A percentile compares a stretch with the other conserved stretches of the same genome.
These are phyloP conservation scores for Miltochrista miniata DNA, from an alignment of 2,888 invertebrate genomes.

Conservation along the genomic window DNA sequence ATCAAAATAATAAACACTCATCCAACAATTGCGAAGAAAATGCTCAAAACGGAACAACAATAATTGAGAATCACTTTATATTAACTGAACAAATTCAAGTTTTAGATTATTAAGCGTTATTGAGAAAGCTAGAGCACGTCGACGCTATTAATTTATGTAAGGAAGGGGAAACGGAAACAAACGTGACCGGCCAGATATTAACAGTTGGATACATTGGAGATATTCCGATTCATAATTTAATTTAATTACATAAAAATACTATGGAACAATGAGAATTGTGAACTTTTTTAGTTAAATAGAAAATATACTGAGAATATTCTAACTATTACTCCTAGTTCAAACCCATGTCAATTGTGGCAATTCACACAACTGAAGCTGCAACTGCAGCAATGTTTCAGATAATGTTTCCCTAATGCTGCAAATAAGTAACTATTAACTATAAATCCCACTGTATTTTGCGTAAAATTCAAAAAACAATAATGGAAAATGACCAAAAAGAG, in stretches of 20 bases:
- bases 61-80: slow-evolving; percentile 15
- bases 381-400: too few species aligned
- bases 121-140: slow-evolving; percentile 23
- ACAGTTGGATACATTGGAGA: slow-evolving; percentile 19
- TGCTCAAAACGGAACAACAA: slow-evolving; percentile 5
- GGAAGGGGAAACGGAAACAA: not conserved
- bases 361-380: too few species aligned
- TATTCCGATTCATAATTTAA: slow-evolving; percentile 16
- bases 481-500: too few species aligned
- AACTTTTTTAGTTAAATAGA: not conserved
- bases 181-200: slow-evolving; percentile 35
- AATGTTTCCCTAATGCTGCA: too few species aligned
- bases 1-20: slow-evolving; percentile 7
- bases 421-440: too few species aligned
- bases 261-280: not conserved
- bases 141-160: slow-evolving; percentile 24
- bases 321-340: too few species aligned
- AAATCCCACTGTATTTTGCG: too few species aligned
- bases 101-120: slow-evolving; percentile 26
- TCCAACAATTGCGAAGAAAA: slow-evolving; percentile 2
- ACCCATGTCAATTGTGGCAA: too few species aligned
- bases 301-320: too few species aligned
- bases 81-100: slow-evolving; percentile 21
- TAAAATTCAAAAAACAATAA: too few species aligned
- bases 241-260: too few species aligned